phyloP scores from a whole-genome alignment of 2,113 vertebrate genomes.

The Cyanoliseus patagonus region DNA sequence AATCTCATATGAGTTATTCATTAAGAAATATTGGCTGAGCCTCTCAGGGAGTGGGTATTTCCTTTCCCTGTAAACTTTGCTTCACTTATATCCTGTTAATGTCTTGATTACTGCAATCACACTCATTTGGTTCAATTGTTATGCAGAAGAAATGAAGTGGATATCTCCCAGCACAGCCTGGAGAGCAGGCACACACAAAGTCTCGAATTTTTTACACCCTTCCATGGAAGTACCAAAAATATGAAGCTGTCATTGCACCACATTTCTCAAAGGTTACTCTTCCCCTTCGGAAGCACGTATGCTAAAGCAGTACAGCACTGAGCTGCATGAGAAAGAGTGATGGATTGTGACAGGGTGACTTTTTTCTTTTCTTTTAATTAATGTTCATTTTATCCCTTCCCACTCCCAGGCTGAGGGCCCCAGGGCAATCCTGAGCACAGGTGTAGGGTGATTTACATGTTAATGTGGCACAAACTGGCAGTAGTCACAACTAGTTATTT shows the following conservation, averaged over 20 bases:
- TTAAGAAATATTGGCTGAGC: background rate
- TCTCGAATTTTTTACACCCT: background rate
- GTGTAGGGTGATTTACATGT: background rate
- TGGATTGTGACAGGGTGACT: background rate
- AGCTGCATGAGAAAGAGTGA: background rate
- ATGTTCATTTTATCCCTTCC: conserved; percentile 2
- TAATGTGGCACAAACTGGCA: background rate
- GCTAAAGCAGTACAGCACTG: background rate
- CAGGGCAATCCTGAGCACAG: conserved; percentile 3
- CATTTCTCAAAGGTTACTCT: background rate
- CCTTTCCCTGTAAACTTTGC: background rate
- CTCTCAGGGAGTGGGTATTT: background rate
- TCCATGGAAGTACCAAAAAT: background rate
- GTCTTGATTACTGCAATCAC: background rate
- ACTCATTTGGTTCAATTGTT: background rate
- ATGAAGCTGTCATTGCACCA: background rate
- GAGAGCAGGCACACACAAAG: background rate
- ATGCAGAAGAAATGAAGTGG: background rate
- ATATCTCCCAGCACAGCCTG: background rate
- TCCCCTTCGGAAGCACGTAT: background rate
- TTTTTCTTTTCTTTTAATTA: background rate
- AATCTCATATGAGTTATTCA: background rate
- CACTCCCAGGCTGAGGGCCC: background rate
- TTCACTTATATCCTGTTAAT: background rate
- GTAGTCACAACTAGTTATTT: background rate